Percentiles rank a stretch among this genome's conserved stretches.
Evolutionary conservation across 2,888 invertebrate genomes (phyloP).

Genomic region (Polietes domitor): DNA sequence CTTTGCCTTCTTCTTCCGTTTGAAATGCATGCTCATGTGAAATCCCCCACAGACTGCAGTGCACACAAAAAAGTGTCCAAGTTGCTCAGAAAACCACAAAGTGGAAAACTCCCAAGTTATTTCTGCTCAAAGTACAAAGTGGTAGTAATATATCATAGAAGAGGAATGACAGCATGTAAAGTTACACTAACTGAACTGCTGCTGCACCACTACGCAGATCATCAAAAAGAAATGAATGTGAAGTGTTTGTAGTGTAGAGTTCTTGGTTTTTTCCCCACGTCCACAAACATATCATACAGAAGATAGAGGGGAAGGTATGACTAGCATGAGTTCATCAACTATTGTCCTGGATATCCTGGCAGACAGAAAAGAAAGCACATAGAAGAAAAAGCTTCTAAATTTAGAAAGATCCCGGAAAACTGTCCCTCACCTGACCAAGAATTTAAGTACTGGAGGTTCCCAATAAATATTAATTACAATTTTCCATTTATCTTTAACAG

Average conservation of each 20-base stretch:
- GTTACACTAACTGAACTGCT: background rate
- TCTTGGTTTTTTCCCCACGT: background rate
- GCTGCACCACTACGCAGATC: background rate
- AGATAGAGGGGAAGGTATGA: background rate
- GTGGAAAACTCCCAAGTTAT: constrained; percentile 56
- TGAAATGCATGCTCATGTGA: background rate
- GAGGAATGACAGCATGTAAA: constrained; percentile 25
- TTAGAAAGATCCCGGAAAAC: too few relatives aligned
- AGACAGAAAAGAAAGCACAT: too few relatives aligned
- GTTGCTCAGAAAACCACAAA: constrained; percentile 36
- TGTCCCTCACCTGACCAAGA: too few relatives aligned
- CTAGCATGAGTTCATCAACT: too few relatives aligned
- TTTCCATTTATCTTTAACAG: too few relatives aligned
- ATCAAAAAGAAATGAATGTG: constrained; percentile 19
- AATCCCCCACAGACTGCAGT: background rate
- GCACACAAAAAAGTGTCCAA: background rate
- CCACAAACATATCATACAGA: background rate
- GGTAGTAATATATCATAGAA: constrained; percentile 56
- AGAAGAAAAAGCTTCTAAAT: too few relatives aligned
- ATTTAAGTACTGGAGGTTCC: too few relatives aligned
- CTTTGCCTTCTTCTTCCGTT: background rate
- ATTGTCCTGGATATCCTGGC: too few relatives aligned
- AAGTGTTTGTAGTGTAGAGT: background rate
- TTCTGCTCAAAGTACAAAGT: constrained; percentile 58
- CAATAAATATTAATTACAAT: too few relatives aligned